These are phyloP conservation scores for Gambusia holbrooki DNA, from an alignment of 2,113 vertebrate genomes.

Conservation along the genomic window DNA sequence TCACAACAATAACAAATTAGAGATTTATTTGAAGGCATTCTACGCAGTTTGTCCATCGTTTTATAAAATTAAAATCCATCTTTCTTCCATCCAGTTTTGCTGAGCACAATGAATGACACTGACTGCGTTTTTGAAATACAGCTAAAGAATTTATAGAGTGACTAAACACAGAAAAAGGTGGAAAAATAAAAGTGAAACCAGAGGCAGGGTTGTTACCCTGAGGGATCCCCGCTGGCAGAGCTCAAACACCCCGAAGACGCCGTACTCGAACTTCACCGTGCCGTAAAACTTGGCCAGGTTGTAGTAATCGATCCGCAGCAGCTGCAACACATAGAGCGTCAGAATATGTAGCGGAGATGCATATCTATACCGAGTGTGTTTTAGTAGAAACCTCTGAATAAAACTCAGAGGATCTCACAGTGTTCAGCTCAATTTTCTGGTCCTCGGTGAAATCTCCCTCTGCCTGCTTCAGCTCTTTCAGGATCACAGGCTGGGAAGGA, in stretches of 20 bases:
- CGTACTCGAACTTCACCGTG: constrained; percentile 91
- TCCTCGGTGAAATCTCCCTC: constrained; percentile 90
- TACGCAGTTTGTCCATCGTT: no score
- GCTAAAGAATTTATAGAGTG: no score
- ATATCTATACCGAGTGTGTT: neutral
- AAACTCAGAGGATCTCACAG: constrained; percentile 74
- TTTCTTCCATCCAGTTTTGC: neutral
- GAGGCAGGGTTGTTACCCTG: constrained; percentile 80
- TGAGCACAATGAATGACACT: neutral
- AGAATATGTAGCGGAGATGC: neutral
- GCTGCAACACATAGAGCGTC: constrained; percentile 69
- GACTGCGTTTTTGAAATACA: neutral
- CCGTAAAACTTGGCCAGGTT: constrained; percentile 99
- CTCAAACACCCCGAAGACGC: constrained; percentile 91
- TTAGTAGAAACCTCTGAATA: neutral
- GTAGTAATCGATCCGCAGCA: constrained; percentile 93
- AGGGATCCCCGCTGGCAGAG: constrained; percentile 95
- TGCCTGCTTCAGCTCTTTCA: constrained; percentile 89
- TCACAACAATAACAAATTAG: no score
- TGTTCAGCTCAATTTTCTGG: constrained; percentile 93
- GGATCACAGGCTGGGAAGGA: constrained; percentile 85
- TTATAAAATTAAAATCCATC: no score
- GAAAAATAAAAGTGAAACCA: neutral
- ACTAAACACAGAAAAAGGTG: neutral
- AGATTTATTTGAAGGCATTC: no score